These are phyloP conservation scores for Polietes domitor DNA, from an alignment of 2,888 invertebrate species.

Conservation along the genomic window DNA sequence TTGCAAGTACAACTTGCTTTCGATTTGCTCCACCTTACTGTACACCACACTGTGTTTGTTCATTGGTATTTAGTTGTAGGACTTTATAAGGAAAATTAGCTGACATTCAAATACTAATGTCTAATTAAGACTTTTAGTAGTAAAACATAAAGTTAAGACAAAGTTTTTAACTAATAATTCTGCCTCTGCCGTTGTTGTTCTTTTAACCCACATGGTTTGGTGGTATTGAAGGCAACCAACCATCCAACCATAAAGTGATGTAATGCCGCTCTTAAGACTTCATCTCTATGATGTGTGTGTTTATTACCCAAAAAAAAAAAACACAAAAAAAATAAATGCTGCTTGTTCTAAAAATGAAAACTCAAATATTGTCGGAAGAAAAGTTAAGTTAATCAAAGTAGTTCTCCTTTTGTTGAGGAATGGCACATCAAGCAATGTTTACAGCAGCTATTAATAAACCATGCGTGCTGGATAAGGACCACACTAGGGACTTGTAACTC, in stretches of 20 bases:
- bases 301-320: neutral
- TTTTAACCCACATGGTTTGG: neutral
- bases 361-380: neutral
- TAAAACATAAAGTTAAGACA: conserved; percentile 56
- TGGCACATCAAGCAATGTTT: neutral
- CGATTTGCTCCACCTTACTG: neutral
- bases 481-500: too few species aligned
- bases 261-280: neutral
- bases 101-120: conserved; percentile 50
- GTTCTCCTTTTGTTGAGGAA: neutral
- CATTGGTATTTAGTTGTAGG: neutral
- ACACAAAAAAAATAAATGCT: conserved; percentile 6
- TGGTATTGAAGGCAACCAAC: neutral
- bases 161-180: conserved; percentile 29
- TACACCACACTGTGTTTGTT: conserved; percentile 21
- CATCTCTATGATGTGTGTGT: neutral
- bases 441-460: neutral
- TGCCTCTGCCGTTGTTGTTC: neutral
- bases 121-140: conserved; percentile 62
- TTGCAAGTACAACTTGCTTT: too few species aligned
- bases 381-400: conserved; percentile 27
- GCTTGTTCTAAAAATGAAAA: neutral
- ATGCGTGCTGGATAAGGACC: neutral
- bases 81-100: conserved; percentile 44
- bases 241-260: neutral